Base-by-base conservation (phyloP, 2,113 vertebrate species). In the Nycticebus coucang region DNA sequence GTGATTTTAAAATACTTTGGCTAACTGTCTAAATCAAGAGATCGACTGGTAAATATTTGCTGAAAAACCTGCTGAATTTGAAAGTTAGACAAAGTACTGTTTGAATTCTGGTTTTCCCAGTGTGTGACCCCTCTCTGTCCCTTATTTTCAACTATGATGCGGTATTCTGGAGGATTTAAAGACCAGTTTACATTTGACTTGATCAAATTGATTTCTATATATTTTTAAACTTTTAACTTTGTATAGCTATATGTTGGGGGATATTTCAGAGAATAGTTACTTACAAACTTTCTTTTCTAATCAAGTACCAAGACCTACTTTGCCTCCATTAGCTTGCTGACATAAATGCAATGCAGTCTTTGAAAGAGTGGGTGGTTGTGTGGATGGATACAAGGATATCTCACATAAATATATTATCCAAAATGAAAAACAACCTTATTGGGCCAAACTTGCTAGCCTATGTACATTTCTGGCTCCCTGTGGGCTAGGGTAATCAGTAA, bases 191-290 rank as follows among this genome's bases (percentile, higher is more conserved):
- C 1, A 17, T 66, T 80, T 69, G 26, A 75, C 7, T 78, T 84
- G 35, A 93, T n/a, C 71, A 80, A 85, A 78, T 85, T 90, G 83
- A 71, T 80, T 88, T 82, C 10, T 86, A 6, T 64, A 50, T 83
- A 74, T 19, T 71, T 82, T 75, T 80, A 89, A 66, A 59, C 5
- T 62, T 84, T 74, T 71, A 37, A 91, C n/a, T 50, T 90, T 10
- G 45, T 81, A 14, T 66, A 28, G 33, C 13, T 75, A 72, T 79
- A 59, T 10, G 0, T 50, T 59, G 30, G 6, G 55, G 24, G 9
- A 12, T 77, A 85, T 83, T 95, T 87, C 35, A 93, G 57, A 92
- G 19, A 86, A 74, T 41, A 7, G 12, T 71, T 81, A 26, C 77
- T 72, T 84, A 77, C 81, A 50, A 50, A 7, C 17, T 71, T 68